Percentiles rank a stretch among this genome's conserved stretches.
These are phyloP conservation scores for Sitophilus oryzae DNA, from an alignment of 1,140 invertebrate species.

Conservation along the genomic window DNA sequence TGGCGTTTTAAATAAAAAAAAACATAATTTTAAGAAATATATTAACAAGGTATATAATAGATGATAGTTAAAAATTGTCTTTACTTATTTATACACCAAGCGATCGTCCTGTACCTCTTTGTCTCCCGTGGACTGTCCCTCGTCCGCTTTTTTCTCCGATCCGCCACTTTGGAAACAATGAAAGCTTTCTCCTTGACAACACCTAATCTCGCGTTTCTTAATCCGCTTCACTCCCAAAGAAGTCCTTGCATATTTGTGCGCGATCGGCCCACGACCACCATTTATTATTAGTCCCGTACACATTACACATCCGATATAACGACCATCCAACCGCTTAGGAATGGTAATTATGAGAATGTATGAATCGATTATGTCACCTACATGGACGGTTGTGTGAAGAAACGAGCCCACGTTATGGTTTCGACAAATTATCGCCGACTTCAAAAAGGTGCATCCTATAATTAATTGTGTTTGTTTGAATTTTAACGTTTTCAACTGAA, in stretches of 20 bases:
- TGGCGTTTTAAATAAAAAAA: no score
- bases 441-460: neutral
- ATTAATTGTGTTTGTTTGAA: neutral
- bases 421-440: neutral
- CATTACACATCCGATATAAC: slow-evolving; percentile 4
- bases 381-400: neutral
- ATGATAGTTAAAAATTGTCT: no score
- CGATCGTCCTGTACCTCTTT: no score
- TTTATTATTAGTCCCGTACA: slow-evolving; percentile 8
- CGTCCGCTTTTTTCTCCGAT: no score
- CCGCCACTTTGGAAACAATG: no score
- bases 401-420: neutral
- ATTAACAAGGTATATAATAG: no score
- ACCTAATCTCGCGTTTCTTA: slow-evolving; percentile 9
- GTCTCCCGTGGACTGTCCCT: no score
- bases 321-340: slow-evolving; percentile 3
- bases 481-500: no score
- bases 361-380: slow-evolving; percentile 9
- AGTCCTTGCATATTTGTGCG: slow-evolving; percentile 14
- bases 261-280: slow-evolving; percentile 4
- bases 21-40: no score
- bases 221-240: slow-evolving; percentile 11
- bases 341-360: slow-evolving; percentile 8
- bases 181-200: slow-evolving; percentile 19
- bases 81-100: no score